These are phyloP conservation scores for Trematomus loennbergii DNA, from an alignment of 2,113 vertebrate species.

Conservation along the genomic window DNA sequence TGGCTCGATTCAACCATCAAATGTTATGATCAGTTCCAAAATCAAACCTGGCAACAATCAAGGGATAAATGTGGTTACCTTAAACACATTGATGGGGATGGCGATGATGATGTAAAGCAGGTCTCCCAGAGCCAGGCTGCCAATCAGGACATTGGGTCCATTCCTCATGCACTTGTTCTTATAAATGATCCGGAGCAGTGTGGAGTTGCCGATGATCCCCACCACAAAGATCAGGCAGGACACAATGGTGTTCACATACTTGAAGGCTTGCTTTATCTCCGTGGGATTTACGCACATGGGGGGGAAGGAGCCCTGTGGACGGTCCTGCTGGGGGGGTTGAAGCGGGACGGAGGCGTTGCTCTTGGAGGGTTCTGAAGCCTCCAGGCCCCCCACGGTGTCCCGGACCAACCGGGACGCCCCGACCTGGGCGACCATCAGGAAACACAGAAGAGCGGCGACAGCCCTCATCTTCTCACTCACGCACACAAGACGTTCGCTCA, in stretches of 20 bases:
- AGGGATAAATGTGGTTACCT: conserved; percentile 76
- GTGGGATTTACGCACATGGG: conserved; percentile 86
- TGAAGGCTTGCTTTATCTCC: conserved; percentile 89
- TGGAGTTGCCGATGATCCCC: conserved; percentile 91
- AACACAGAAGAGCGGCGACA: conserved; percentile 57
- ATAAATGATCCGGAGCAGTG: conserved; percentile 92
- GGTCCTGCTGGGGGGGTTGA: conserved; percentile 13
- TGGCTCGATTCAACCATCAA: background rate
- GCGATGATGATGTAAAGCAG: conserved; percentile 93
- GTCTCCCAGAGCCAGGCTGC: conserved; percentile 91
- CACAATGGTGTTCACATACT: conserved; percentile 91
- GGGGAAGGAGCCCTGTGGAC: conserved; percentile 63
- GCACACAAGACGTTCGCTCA: conserved; percentile 1
- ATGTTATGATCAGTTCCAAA: background rate
- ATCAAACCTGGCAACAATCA: background rate
- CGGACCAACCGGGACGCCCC: conserved; percentile 67
- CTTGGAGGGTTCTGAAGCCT: conserved; percentile 19
- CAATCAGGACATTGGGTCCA: conserved; percentile 91
- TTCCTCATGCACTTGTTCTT: conserved; percentile 97
- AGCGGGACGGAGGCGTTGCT: conserved; percentile 56
- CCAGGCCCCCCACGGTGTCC: conserved; percentile 53
- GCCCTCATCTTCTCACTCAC: conserved; percentile 72
- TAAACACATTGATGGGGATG: conserved; percentile 91
- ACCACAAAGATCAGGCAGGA: conserved; percentile 92
- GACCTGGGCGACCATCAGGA: conserved; percentile 58